These are phyloP conservation scores for Cyanoliseus patagonus DNA, from an alignment of 2,113 vertebrate genomes.

Conservation along the genomic window DNA sequence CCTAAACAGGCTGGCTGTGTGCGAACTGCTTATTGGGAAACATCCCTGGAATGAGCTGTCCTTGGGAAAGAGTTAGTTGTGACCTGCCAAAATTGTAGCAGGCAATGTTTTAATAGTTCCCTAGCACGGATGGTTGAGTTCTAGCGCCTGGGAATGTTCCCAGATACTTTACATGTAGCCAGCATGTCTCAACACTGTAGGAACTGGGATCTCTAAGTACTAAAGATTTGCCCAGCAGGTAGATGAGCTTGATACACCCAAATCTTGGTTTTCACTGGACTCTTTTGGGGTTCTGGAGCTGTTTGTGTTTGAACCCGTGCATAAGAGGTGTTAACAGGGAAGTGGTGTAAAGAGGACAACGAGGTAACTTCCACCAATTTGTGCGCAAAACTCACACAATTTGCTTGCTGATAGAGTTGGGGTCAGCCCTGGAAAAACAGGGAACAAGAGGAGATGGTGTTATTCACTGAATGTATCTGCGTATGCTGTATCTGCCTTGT, in stretches of 20 bases:
- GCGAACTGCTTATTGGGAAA: not conserved
- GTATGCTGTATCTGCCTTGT: not conserved
- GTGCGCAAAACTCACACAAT: not conserved
- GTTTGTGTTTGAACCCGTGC: not conserved
- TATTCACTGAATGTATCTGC: not conserved
- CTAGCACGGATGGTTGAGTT: not conserved
- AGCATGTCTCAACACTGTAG: not conserved
- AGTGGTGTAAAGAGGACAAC: not conserved
- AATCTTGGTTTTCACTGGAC: not conserved
- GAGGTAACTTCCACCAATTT: not conserved
- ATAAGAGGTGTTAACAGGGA: not conserved
- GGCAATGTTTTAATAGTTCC: conserved; percentile 28
- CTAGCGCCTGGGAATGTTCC: conserved; percentile 14
- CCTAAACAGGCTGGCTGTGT: not conserved
- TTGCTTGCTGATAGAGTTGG: not conserved
- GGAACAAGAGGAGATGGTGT: not conserved
- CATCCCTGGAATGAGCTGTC: not conserved
- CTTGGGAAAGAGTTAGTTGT: conserved; percentile 7
- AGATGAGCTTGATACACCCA: not conserved
- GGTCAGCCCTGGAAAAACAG: not conserved
- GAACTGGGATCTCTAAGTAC: not conserved
- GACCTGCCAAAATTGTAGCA: conserved; percentile 24
- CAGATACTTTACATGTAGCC: not conserved
- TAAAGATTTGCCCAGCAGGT: not conserved
- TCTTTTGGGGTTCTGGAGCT: not conserved